A percentile compares a stretch with the other conserved stretches of the same genome.
phyloP scores from a whole-genome alignment of 2,113 vertebrate genomes.

The Fregata magnificens region DNA sequence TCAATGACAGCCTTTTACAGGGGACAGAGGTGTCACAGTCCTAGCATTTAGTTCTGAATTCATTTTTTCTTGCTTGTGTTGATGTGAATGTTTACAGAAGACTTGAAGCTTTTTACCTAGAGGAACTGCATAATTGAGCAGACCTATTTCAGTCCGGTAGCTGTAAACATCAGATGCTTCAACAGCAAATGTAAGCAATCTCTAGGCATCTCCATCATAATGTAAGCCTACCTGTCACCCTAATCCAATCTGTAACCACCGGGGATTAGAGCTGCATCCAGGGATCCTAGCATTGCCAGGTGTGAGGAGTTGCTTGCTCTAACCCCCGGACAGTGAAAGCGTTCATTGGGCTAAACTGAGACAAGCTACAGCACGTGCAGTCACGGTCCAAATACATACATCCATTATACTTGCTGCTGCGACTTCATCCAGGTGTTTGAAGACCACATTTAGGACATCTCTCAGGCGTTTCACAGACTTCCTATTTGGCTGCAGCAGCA shows the following conservation, averaged over 20 bases:
- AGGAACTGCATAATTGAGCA: background rate
- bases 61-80: background rate
- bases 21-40: background rate
- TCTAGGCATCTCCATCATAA: background rate
- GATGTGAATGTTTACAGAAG: background rate
- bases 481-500: slow-evolving; percentile 87
- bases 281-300: no score
- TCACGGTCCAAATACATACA: slow-evolving; percentile 66
- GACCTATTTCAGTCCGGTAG: background rate
- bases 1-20: background rate
- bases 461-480: slow-evolving; percentile 83
- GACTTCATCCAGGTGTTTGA: slow-evolving; percentile 88
- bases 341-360: background rate
- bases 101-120: background rate
- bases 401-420: slow-evolving; percentile 82
- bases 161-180: background rate
- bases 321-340: background rate
- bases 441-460: slow-evolving; percentile 84
- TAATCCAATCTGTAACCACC: background rate
- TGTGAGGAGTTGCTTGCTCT: background rate
- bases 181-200: background rate
- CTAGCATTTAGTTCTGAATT: background rate
- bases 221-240: background rate
- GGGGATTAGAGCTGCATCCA: background rate
- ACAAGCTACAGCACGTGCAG: background rate